Conservation (phyloP, 2,113 vertebrate genomes). For the Anarhynchus alexandrinus region DNA sequence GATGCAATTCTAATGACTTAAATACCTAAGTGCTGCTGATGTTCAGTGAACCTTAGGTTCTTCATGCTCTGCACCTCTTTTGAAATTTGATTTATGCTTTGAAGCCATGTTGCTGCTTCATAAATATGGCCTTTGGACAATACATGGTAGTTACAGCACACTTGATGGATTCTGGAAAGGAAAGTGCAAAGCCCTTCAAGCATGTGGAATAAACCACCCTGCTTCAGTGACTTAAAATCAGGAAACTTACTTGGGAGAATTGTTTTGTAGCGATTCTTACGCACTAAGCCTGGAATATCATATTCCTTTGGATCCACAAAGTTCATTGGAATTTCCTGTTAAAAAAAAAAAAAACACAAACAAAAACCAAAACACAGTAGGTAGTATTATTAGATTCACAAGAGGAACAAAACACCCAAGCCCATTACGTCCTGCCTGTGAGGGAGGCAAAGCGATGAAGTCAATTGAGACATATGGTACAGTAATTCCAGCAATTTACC, state of each 20-base stretch:
- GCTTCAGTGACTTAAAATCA: neutral
- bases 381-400: neutral
- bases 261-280: constrained; percentile 98
- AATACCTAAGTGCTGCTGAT: neutral
- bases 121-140: neutral
- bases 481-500: neutral
- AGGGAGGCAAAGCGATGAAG: neutral
- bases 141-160: neutral
- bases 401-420: neutral
- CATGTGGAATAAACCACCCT: neutral
- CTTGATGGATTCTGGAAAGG: neutral
- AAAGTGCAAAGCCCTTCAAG: neutral
- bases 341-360: neutral
- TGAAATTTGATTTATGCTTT: neutral
- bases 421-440: neutral
- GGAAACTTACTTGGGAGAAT: constrained; percentile 94
- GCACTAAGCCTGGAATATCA: constrained; percentile 92
- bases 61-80: neutral
- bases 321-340: constrained; percentile 98
- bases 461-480: neutral
- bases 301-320: constrained; percentile 99
- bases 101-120: neutral
- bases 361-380: neutral
- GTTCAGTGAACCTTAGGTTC: neutral
- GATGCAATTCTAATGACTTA: neutral